These are phyloP conservation scores for Ruditapes philippinarum DNA, from an alignment of 1,140 invertebrate genomes.

Conservation along the genomic window DNA sequence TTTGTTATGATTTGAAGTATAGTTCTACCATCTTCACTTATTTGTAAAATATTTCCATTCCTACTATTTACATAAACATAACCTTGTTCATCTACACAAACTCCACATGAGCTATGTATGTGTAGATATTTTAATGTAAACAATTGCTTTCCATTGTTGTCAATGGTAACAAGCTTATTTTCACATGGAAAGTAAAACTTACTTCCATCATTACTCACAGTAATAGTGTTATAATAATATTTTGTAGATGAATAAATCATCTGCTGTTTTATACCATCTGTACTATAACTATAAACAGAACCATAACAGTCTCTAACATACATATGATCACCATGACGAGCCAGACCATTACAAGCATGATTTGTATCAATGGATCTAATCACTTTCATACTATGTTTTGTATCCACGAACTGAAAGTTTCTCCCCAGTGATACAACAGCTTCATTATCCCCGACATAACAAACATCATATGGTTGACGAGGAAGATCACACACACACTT, in stretches of 20 bases:
- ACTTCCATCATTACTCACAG: background rate
- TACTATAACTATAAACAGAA: background rate
- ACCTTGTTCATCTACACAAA: background rate
- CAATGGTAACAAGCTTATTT: background rate
- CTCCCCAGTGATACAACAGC: background rate
- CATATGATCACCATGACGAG: background rate
- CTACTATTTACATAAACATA: background rate
- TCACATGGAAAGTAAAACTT: background rate
- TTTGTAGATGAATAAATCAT: background rate
- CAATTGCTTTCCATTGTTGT: background rate
- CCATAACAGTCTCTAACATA: background rate
- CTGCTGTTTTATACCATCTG: background rate
- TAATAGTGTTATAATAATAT: background rate
- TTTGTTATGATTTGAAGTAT: background rate
- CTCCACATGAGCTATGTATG: background rate
- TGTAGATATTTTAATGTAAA: background rate
- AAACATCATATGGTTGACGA: background rate
- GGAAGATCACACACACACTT: background rate
- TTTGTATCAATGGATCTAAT: background rate
- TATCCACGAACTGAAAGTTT: background rate
- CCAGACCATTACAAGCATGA: background rate
- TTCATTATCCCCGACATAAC: background rate
- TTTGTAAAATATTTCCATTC: background rate
- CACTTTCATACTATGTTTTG: background rate
- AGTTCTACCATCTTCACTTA: background rate